A percentile compares a stretch with the other conserved stretches of the same genome.
These are phyloP conservation scores for Puffinus mauretanicus DNA, from an alignment of 2,113 vertebrate genomes.

Conservation along the genomic window DNA sequence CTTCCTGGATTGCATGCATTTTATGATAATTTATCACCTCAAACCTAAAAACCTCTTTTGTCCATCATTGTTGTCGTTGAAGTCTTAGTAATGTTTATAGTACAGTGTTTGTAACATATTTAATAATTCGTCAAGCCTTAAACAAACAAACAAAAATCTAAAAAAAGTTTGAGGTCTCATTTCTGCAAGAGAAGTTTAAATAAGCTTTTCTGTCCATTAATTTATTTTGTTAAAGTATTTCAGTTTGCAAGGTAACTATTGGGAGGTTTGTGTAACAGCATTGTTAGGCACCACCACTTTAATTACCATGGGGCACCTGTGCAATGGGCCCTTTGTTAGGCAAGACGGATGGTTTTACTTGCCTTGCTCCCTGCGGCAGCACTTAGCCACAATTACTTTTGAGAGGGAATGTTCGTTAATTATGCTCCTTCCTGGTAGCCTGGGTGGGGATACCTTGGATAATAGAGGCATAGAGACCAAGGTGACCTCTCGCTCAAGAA, in stretches of 20 bases:
- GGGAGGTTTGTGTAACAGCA: background rate
- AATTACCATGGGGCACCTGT: background rate
- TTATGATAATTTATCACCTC: background rate
- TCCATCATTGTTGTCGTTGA: background rate
- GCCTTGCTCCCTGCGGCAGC: background rate
- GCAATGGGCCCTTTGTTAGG: background rate
- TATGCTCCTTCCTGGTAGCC: background rate
- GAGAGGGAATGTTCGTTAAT: background rate
- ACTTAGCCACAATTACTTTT: background rate
- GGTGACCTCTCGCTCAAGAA: background rate
- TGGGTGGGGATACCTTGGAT: background rate
- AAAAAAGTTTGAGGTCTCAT: background rate
- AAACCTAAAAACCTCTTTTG: background rate
- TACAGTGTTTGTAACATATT: background rate
- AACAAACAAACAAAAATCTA: background rate
- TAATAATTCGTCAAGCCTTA: background rate
- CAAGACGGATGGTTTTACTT: background rate
- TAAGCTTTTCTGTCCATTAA: background rate
- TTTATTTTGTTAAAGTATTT: background rate
- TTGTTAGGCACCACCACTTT: background rate
- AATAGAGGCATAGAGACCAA: background rate
- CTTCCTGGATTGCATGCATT: background rate
- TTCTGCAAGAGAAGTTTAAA: background rate
- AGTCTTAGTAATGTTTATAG: background rate
- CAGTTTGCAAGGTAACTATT: background rate